Conservation (phyloP, 2,797 vertebrate species). For the Aythya fuligula region DNA sequence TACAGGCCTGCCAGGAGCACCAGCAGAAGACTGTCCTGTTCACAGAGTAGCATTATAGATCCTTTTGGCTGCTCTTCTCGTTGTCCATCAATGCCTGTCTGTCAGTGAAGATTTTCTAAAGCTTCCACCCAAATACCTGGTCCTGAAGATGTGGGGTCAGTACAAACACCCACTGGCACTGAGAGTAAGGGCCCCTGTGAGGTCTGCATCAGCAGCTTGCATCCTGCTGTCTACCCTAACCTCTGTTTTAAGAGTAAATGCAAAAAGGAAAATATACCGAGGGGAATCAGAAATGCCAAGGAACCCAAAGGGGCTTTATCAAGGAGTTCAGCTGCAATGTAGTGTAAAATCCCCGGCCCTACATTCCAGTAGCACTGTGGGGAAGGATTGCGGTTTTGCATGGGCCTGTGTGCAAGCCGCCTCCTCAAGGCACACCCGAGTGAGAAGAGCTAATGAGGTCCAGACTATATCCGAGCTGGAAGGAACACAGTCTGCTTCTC, state of each 20-base stretch:
- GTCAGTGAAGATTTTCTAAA: background rate
- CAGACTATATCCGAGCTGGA: slow-evolving; percentile 30
- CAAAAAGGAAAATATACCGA: background rate
- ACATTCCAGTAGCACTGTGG: background rate
- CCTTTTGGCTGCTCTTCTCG: background rate
- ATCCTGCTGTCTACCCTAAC: background rate
- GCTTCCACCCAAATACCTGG: background rate
- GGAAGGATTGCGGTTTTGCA: background rate
- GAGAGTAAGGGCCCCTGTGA: background rate
- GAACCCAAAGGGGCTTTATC: background rate
- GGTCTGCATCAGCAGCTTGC: background rate
- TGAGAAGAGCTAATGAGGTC: slow-evolving; percentile 33
- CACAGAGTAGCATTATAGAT: background rate
- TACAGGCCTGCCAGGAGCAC: background rate
- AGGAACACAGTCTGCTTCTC: slow-evolving; percentile 44
- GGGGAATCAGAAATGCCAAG: background rate
- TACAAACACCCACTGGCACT: background rate
- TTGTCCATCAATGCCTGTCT: background rate
- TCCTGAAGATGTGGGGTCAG: background rate
- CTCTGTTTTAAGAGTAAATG: background rate
- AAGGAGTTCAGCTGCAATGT: background rate
- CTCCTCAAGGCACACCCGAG: background rate
- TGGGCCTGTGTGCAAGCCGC: background rate
- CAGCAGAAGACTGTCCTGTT: background rate
- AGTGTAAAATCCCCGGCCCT: background rate